Percentiles rank a stretch among this genome's conserved stretches.
Evolutionary conservation across 2,888 invertebrate genomes (phyloP).

Genomic region (Nemotelus pantherinus): DNA sequence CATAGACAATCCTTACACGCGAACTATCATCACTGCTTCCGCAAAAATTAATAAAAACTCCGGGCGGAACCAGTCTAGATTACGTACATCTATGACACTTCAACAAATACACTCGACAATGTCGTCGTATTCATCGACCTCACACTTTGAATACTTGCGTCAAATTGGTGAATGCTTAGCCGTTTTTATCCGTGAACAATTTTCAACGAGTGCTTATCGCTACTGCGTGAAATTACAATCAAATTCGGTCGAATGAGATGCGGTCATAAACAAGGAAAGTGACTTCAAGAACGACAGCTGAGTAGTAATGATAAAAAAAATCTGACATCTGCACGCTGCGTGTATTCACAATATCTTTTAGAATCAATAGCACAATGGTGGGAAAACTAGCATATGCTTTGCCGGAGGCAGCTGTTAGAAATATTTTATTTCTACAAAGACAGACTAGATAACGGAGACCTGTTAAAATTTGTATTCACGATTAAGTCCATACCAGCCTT

Average conservation of each 20-base stretch:
- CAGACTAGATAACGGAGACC: too few species aligned
- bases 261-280: slow-evolving; percentile 42
- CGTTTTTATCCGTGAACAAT: neutral
- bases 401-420: too few species aligned
- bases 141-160: neutral
- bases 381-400: too few species aligned
- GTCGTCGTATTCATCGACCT: neutral
- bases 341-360: slow-evolving; percentile 20
- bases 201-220: neutral
- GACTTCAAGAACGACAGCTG: slow-evolving; percentile 35
- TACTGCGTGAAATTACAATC: slow-evolving; percentile 5
- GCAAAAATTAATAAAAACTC: neutral
- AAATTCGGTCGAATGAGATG: neutral
- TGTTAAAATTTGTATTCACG: too few species aligned
- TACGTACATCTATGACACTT: neutral
- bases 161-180: neutral
- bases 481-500: too few species aligned
- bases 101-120: neutral
- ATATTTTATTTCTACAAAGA: too few species aligned
- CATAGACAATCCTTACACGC: neutral
- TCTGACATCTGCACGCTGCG: slow-evolving; percentile 25
- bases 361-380: too few species aligned
- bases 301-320: slow-evolving; percentile 31
- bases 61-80: neutral
- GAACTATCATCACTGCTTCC: neutral